These are phyloP conservation scores for Festucalex cinctus DNA, from an alignment of 2,113 vertebrate species.

Conservation along the genomic window DNA sequence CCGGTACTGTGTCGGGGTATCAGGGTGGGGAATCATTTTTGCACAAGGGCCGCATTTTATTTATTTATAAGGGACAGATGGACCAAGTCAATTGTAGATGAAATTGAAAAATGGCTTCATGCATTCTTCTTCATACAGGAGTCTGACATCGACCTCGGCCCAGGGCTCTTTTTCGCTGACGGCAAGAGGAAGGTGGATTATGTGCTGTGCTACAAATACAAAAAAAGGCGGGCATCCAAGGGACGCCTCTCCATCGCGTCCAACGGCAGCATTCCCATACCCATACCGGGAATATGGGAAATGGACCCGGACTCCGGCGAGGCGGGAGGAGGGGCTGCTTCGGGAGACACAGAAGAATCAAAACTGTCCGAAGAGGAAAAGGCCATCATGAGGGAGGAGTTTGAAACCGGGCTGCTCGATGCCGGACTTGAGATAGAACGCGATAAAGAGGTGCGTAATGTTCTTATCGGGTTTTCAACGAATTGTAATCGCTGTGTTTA, in stretches of 20 bases:
- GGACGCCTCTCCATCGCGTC: conserved; percentile 65
- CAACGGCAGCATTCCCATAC: conserved; percentile 73
- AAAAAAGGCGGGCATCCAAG: conserved; percentile 70
- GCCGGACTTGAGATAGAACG: conserved; percentile 89
- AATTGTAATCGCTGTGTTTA: neutral
- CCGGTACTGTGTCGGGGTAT: conserved; percentile 31
- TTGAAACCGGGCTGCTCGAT: conserved; percentile 81
- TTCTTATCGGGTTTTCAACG: neutral
- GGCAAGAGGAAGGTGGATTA: conserved; percentile 92
- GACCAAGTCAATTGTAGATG: too few species aligned
- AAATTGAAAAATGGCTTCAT: too few species aligned
- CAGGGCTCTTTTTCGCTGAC: conserved; percentile 80
- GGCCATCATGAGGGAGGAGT: conserved; percentile 84
- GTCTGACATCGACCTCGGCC: conserved; percentile 58
- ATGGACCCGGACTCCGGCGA: conserved; percentile 41
- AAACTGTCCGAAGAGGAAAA: conserved; percentile 77
- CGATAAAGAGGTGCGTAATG: conserved; percentile 74
- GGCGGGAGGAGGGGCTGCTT: conserved; percentile 33
- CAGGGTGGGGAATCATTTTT: neutral
- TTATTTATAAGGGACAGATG: too few species aligned
- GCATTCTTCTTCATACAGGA: conserved; percentile 36
- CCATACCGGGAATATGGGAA: conserved; percentile 14
- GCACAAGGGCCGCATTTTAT: neutral
- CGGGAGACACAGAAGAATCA: conserved; percentile 64
- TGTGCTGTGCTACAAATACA: conserved; percentile 86